Conservation (phyloP, 2,797 vertebrate genomes). For the Spea hammondii region DNA sequence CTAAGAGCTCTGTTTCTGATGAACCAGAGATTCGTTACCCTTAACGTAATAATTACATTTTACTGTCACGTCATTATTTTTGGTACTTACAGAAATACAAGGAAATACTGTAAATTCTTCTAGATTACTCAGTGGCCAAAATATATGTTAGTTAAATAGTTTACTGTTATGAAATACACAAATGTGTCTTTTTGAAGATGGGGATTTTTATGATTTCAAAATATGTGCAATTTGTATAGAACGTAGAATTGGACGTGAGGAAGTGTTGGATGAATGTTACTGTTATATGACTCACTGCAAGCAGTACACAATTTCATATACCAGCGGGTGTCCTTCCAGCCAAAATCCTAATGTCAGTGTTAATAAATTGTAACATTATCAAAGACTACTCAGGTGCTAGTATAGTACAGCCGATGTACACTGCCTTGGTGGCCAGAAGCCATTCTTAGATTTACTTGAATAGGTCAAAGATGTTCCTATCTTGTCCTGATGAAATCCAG, state of each 20-base stretch:
- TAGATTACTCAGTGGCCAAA: no score
- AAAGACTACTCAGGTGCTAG: not conserved
- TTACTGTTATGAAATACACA: no score
- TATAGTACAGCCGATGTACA: no score
- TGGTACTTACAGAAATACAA: not conserved
- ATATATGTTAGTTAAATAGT: no score
- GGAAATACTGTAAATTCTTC: no score
- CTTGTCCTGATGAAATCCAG: no score
- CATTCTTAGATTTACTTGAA: no score
- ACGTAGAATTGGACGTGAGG: not conserved
- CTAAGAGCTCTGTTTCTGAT: not conserved
- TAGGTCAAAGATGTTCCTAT: no score
- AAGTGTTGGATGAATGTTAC: not conserved
- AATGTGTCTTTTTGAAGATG: not conserved
- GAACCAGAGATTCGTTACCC: not conserved
- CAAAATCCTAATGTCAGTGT: not conserved
- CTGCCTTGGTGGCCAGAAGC: no score
- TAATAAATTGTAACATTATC: not conserved
- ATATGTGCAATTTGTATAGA: not conserved
- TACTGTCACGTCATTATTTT: not conserved
- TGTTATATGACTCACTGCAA: not conserved
- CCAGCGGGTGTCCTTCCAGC: not conserved
- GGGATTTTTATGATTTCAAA: not conserved
- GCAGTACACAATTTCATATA: not conserved
- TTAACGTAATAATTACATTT: not conserved